These are phyloP conservation scores for Raja brachyura DNA, from an alignment of 2,113 vertebrate genomes.

Conservation along the genomic window DNA sequence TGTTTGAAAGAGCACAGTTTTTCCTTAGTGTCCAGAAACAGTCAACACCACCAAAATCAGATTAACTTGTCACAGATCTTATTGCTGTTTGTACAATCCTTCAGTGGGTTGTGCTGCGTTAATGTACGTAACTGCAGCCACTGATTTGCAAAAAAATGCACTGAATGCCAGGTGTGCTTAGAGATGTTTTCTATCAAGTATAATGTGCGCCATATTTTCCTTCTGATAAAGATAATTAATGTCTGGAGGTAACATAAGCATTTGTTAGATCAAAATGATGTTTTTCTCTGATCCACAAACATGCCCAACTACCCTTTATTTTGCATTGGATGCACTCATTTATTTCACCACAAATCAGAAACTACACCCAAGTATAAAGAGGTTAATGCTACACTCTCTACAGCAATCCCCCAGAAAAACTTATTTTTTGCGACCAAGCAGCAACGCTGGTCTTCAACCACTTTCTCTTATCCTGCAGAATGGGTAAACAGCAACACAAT, in stretches of 20 bases:
- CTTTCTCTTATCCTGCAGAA: not conserved
- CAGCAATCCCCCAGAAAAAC: not conserved
- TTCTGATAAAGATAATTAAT: too few relatives aligned
- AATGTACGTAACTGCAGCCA: not conserved
- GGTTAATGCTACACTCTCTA: not conserved
- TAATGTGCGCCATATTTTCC: not conserved
- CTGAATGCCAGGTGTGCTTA: not conserved
- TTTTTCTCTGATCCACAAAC: not conserved
- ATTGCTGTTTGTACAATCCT: conserved; percentile 3
- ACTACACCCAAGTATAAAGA: not conserved
- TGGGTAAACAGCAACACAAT: not conserved
- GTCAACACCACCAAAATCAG: not conserved
- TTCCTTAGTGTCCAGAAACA: not conserved
- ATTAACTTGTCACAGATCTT: not conserved
- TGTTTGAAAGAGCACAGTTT: not conserved
- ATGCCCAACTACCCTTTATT: not conserved
- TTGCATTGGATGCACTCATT: not conserved
- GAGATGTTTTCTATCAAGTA: not conserved
- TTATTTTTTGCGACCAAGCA: not conserved
- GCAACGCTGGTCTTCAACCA: not conserved
- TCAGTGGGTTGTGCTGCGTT: not conserved
- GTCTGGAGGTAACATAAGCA: not conserved
- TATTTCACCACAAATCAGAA: not conserved
- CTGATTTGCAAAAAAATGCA: not conserved
- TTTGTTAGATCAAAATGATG: not conserved